These are phyloP conservation scores for Oscarella lobularis DNA, from an alignment of 37 sponge, comb jelly and placozoan species.

Conservation along the genomic window DNA sequence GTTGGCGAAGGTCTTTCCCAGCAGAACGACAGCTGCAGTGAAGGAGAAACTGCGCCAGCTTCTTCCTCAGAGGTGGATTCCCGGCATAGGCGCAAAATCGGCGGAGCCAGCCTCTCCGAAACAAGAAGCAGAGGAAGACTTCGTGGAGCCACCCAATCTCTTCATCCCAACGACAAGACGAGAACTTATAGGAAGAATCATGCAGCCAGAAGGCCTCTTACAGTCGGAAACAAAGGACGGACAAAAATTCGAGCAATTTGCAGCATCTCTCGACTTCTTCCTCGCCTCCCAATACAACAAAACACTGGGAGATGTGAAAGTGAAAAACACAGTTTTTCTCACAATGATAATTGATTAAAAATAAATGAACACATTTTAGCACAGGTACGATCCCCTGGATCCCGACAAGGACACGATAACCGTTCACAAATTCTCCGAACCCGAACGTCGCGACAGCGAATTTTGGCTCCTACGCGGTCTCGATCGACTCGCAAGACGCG, in stretches of 20 bases:
- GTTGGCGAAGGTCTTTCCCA: too few relatives aligned
- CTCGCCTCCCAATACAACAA: neutral
- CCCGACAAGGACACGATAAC: conserved; percentile 87
- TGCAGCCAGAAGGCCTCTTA: conserved; percentile 35
- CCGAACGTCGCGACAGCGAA: conserved; percentile 64
- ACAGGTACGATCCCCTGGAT: conserved; percentile 65
- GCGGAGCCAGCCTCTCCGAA: too few relatives aligned
- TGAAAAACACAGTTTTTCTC: neutral
- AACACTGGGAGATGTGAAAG: conserved; percentile 35
- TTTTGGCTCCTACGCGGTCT: conserved; percentile 58
- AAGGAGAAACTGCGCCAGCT: too few relatives aligned
- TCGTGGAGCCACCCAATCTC: conserved; percentile 10
- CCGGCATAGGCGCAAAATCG: too few relatives aligned
- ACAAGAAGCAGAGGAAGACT: too few relatives aligned
- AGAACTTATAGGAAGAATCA: conserved; percentile 23
- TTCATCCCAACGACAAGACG: conserved; percentile 73
- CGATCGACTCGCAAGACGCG: conserved; percentile 36
- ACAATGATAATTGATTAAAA: too few relatives aligned
- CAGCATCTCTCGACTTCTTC: conserved; percentile 53
- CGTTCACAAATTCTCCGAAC: conserved; percentile 15
- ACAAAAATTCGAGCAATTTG: conserved; percentile 35
- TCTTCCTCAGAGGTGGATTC: too few relatives aligned
- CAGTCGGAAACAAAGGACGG: conserved; percentile 30
- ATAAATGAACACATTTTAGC: conserved; percentile 15
- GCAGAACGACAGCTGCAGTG: too few relatives aligned